phyloP scores from a whole-genome alignment of 2,888 invertebrate species.

The Eustalomyia histrio region DNA sequence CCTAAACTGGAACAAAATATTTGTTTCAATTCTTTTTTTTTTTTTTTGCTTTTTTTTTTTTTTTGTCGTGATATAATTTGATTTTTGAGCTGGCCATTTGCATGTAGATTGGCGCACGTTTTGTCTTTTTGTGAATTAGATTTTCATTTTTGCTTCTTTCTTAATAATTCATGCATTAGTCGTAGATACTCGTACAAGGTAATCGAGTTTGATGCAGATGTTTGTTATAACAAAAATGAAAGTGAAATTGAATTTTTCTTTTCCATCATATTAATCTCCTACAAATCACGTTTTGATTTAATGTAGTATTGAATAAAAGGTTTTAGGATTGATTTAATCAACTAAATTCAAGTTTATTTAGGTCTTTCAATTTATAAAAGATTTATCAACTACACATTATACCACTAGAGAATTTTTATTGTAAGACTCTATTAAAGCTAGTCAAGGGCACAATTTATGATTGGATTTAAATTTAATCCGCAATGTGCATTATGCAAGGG shows the following conservation, averaged over 20 bases:
- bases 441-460: no score
- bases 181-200: not conserved
- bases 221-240: not conserved
- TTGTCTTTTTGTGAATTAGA: conserved; percentile 11
- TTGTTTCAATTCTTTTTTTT: conserved; percentile 30
- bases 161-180: conserved; percentile 7
- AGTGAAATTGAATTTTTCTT: not conserved
- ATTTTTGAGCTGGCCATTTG: conserved; percentile 50
- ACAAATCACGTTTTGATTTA: not conserved
- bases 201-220: not conserved
- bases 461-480: no score
- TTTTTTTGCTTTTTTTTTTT: not conserved
- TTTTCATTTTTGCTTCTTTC: not conserved
- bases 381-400: no score
- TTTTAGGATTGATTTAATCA: no score
- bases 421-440: no score
- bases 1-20: conserved; percentile 60
- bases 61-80: conserved; percentile 2
- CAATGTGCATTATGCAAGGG: no score
- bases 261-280: not conserved
- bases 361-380: no score
- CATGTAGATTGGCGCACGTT: conserved; percentile 53
- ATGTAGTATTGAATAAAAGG: no score
- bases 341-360: no score
- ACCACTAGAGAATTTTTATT: no score